Conservation (phyloP, 2,113 vertebrate species). For the Hemicordylus capensis region DNA sequence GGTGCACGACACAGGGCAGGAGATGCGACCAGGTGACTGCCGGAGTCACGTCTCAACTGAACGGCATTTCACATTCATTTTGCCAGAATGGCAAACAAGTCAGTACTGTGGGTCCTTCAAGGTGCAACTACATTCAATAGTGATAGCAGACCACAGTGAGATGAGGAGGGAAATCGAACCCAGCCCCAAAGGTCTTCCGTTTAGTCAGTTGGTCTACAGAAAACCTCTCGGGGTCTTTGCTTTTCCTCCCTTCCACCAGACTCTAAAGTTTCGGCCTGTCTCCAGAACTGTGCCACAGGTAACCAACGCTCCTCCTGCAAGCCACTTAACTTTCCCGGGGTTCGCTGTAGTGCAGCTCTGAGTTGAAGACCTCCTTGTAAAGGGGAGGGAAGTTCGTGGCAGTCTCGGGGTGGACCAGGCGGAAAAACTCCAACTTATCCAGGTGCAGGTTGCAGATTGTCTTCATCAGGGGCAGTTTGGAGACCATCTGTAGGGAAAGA, state of each 20-base stretch:
- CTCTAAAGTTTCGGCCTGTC: constrained; percentile 19
- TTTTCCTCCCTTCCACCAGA: constrained; percentile 25
- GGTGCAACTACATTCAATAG: constrained; percentile 74
- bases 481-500: constrained; percentile 80
- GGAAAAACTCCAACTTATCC: constrained; percentile 92
- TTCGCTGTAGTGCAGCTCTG: constrained; percentile 85
- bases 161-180: neutral
- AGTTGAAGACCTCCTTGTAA: constrained; percentile 89
- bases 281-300: neutral
- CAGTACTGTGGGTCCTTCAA: constrained; percentile 57
- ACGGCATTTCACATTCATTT: constrained; percentile 73
- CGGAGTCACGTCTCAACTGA: constrained; percentile 39
- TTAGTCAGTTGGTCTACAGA: constrained; percentile 50
- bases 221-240: neutral
- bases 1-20: neutral
- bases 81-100: constrained; percentile 56
- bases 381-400: constrained; percentile 87
- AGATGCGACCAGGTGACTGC: neutral
- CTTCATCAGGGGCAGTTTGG: constrained; percentile 88
- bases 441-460: constrained; percentile 91
- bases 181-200: constrained; percentile 27
- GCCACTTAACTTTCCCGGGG: constrained; percentile 82
- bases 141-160: constrained; percentile 58
- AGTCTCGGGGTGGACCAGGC: constrained; percentile 86
- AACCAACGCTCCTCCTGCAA: neutral